phyloP scores from a whole-genome alignment of 2,888 invertebrate species.

The Omphaloscelis lunosa region DNA sequence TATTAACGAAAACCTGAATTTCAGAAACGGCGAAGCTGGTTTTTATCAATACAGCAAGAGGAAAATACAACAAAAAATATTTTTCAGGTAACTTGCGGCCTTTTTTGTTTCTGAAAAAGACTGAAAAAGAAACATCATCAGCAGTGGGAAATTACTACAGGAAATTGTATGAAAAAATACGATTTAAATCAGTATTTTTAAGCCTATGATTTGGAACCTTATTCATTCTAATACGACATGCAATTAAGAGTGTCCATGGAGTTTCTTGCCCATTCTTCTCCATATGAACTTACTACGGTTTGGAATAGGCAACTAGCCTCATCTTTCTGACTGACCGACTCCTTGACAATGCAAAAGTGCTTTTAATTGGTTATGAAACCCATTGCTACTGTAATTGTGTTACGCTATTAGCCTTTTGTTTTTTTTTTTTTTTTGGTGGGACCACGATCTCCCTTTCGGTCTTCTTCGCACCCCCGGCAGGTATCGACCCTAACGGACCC shows the following conservation, averaged over 20 bases:
- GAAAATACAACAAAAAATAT: not conserved
- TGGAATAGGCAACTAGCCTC: not conserved
- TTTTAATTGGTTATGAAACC: too few species aligned
- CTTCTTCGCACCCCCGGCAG: too few species aligned
- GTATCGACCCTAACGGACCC: too few species aligned
- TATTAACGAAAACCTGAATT: constrained; percentile 1
- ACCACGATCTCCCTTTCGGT: too few species aligned
- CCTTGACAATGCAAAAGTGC: not conserved
- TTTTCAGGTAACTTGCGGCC: not conserved
- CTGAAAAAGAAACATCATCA: not conserved
- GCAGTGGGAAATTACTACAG: not conserved
- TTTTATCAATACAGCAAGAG: not conserved
- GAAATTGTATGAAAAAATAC: not conserved
- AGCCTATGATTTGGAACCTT: not conserved
- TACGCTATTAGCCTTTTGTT: too few species aligned
- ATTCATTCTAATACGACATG: not conserved
- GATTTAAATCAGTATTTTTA: not conserved
- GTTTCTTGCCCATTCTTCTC: too few species aligned
- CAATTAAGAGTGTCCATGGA: too few species aligned
- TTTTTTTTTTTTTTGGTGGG: too few species aligned
- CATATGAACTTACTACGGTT: not conserved
- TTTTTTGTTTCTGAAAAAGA: not conserved
- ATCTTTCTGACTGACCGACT: not conserved
- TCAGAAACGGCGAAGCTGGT: constrained; percentile 1
- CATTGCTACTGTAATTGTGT: too few species aligned